A percentile compares a stretch with the other conserved stretches of the same genome.
Evolutionary conservation across 2,113 vertebrate species (phyloP).

Genomic region (Etheostoma spectabile): DNA sequence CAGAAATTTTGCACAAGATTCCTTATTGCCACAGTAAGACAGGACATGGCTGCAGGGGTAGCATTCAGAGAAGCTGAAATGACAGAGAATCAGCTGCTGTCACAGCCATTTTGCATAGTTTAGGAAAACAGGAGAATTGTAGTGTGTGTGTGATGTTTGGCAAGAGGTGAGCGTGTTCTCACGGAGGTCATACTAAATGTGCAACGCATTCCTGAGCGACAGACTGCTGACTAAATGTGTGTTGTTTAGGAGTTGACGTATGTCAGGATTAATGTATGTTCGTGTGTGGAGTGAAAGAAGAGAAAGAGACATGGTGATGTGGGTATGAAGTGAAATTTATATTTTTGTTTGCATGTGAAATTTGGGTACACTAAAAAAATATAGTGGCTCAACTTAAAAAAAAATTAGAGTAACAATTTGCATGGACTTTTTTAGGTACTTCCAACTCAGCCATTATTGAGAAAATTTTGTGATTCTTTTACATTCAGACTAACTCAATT

Average conservation of each 20-base stretch:
- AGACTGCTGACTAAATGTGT: conserved; percentile 36
- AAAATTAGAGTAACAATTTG: no score
- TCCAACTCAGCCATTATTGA: no score
- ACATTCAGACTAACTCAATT: no score
- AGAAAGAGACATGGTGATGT: not conserved
- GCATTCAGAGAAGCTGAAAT: conserved; percentile 25
- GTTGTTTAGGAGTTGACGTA: conserved; percentile 25
- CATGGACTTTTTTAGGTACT: no score
- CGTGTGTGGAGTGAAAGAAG: not conserved
- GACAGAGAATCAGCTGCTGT: conserved; percentile 53
- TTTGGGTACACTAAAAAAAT: not conserved
- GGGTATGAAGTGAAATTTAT: not conserved
- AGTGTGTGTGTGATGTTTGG: conserved; percentile 11
- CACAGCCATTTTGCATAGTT: conserved; percentile 42
- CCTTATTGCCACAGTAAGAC: conserved; percentile 2
- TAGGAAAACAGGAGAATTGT: not conserved
- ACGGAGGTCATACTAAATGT: conserved; percentile 51
- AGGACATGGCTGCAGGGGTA: conserved; percentile 28
- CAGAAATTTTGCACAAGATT: conserved; percentile 5
- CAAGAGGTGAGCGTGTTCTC: conserved; percentile 52
- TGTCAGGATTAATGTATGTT: conserved; percentile 10
- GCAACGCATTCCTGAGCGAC: conserved; percentile 55
- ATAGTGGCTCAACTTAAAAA: no score
- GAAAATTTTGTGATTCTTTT: no score
- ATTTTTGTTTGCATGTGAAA: not conserved